phyloP scores from a whole-genome alignment of 1,140 invertebrate species.

The Yoshiicerus persimilis region DNA sequence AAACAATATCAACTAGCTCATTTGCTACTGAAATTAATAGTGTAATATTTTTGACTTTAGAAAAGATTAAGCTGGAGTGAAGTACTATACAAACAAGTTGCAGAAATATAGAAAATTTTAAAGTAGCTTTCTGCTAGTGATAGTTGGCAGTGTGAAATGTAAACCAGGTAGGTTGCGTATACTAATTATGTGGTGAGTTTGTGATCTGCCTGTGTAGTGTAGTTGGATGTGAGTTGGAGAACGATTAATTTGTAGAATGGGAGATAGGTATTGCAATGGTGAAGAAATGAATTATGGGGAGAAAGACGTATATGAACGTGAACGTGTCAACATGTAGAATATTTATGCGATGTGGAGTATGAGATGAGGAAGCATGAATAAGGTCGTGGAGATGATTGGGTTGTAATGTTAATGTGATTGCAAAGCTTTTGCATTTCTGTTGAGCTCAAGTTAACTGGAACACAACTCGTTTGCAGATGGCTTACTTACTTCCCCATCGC shows the following conservation, averaged over 20 bases:
- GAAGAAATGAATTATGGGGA: not conserved
- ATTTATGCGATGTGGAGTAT: not conserved
- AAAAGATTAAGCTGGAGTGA: too few species aligned
- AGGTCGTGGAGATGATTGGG: not conserved
- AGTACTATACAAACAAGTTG: too few species aligned
- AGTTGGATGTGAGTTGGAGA: not conserved
- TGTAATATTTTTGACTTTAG: too few species aligned
- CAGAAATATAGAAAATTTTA: too few species aligned
- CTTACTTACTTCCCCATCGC: not conserved
- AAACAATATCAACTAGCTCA: too few species aligned
- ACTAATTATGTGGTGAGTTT: too few species aligned
- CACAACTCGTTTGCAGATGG: not conserved
- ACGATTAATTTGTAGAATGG: not conserved
- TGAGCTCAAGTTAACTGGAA: not conserved
- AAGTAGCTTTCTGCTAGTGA: too few species aligned
- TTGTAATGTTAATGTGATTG: not conserved
- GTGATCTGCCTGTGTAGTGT: not conserved
- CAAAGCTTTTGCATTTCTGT: not conserved
- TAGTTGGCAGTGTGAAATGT: too few species aligned
- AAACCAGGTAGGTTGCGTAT: too few species aligned
- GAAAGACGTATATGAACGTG: not conserved
- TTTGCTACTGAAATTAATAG: too few species aligned
- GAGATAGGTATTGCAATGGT: not conserved
- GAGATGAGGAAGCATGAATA: not conserved
- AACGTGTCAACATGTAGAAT: not conserved